A percentile compares a stretch with the other conserved stretches of the same genome.
Evolutionary conservation across 2,797 vertebrate species (phyloP).

Genomic region (Manis crassicaudata): DNA sequence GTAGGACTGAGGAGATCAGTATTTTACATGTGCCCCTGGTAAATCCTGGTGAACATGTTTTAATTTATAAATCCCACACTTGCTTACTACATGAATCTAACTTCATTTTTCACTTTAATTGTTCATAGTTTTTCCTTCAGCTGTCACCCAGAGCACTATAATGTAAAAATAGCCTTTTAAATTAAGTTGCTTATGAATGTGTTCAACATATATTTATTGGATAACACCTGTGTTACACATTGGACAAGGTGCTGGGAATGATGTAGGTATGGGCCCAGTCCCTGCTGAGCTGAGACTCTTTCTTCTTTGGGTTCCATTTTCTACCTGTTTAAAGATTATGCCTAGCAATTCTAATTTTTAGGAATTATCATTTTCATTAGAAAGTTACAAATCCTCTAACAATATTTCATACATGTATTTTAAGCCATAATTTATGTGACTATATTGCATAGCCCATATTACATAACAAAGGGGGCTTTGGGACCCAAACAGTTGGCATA

Average conservation of each 20-base stretch:
- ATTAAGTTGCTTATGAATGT: neutral
- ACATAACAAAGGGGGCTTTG: neutral
- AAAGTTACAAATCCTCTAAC: neutral
- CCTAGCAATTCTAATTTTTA: constrained; percentile 1
- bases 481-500: neutral
- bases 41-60: constrained; percentile 35
- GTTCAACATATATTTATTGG: neutral
- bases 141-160: neutral
- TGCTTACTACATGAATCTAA: constrained; percentile 10
- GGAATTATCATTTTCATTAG: constrained; percentile 50
- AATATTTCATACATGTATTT: neutral
- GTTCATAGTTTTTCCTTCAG: neutral
- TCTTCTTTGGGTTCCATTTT: neutral
- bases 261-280: neutral
- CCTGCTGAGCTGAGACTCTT: neutral
- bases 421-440: neutral
- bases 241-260: neutral
- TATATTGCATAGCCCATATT: neutral
- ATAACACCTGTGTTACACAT: neutral
- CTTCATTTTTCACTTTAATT: constrained; percentile 45
- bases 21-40: neutral
- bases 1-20: neutral
- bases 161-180: neutral
- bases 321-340: neutral
- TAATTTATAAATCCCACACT: constrained; percentile 59